A percentile compares a stretch with the other conserved stretches of the same genome.
Evolutionary conservation across 53 echinoderm and acorn worm genomes (phyloP).

Genomic region (Mesocentrotus franciscanus): DNA sequence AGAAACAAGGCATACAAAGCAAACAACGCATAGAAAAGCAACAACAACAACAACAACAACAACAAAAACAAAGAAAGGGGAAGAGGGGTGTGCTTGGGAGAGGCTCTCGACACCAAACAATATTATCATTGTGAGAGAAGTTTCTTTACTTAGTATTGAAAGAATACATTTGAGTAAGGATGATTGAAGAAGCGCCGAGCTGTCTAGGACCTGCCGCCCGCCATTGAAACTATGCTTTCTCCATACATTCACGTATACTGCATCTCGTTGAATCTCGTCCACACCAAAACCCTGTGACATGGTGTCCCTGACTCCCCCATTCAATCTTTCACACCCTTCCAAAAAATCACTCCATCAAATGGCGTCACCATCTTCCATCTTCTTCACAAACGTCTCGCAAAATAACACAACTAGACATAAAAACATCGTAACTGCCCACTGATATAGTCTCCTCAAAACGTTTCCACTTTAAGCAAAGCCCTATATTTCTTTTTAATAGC

Average conservation of each 20-base stretch:
- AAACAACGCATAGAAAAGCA: background rate
- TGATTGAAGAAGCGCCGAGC: slow-evolving; percentile 35
- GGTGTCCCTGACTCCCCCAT: slow-evolving; percentile 21
- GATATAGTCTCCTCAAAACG: background rate
- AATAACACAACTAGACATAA: background rate
- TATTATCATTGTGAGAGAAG: slow-evolving; percentile 29
- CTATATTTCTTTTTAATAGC: background rate
- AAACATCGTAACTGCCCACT: background rate
- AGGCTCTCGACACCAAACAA: slow-evolving; percentile 18
- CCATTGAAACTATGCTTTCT: background rate
- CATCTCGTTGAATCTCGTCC: background rate
- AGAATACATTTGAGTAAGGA: slow-evolving; percentile 27
- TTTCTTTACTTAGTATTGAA: slow-evolving; percentile 28
- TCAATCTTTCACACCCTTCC: background rate
- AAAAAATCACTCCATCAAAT: background rate
- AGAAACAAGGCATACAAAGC: background rate
- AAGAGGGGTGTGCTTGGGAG: slow-evolving; percentile 14
- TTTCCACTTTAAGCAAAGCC: slow-evolving; percentile 1
- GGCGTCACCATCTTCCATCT: slow-evolving; percentile 2
- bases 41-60: slow-evolving; percentile 26
- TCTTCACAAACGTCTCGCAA: background rate
- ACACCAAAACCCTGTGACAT: background rate
- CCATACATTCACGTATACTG: background rate
- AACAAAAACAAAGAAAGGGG: background rate
- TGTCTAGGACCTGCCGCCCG: slow-evolving; percentile 37